Base-by-base conservation (phyloP, 2,113 vertebrate genomes). In the Hemiprocne comata region DNA sequence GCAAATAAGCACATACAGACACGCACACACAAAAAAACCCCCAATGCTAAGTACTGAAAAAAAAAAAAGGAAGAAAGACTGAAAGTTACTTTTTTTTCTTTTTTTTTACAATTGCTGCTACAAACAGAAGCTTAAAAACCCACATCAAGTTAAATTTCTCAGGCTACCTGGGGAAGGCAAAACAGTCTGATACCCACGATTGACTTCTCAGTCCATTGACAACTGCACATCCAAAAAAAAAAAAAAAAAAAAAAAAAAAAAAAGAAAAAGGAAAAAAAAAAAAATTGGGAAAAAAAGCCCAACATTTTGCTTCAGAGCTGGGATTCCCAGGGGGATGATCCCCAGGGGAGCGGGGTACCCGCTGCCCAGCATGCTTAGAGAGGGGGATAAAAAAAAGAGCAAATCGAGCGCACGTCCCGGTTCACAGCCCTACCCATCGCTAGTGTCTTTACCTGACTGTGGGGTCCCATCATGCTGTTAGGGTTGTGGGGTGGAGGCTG, bases 381-480 rank as follows among this genome's bases (percentile, higher is more conserved):
- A 93, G 54, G 57, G 8, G 28, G 50, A 36, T 6, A 17, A 34
- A 10, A 54, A 70, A 61, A 89, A 91, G 76, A 89, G 80, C 54
- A 87, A 95, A 94, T 85, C 74, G 92, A 96, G 92, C 78, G 87
- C 96, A 95, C 85, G 51, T 90, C 96, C 34, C 95, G 21, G 80
- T 96, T 88, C 95, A 95, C 95, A 95, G 96, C 94, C 96, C 96
- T 97, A 92, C 96, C 94, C 93, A 95, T 93, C 95, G 51, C 96
- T 95, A 96, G 97, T 94, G 97, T 97, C 96, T 97, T 99, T 99
- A 99, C 99, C 99, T 99, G 99, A 98, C 99, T 99, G 98, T 99
- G 99, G 97, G 99, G 99, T 98, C 99, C 99, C 99, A 99, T 99
- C 99, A 99, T 99, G 99, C 98, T 99, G 99, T 99, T 99, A 98